Evolutionary conservation across 1,140 invertebrate species (phyloP).

Genomic region (Sarcophaga bullata): DNA sequence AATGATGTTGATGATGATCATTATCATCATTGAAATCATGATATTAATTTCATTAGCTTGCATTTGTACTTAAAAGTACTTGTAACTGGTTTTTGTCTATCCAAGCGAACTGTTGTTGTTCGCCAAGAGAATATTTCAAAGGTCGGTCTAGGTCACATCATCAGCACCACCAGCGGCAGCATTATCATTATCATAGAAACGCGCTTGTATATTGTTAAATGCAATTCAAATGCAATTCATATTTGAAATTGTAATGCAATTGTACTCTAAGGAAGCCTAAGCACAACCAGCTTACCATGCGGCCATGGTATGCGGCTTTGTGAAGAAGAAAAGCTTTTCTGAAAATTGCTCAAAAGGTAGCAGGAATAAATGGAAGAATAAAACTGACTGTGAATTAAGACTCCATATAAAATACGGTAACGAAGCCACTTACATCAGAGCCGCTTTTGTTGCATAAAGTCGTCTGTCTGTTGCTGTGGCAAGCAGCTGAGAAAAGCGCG

Average conservation of each 20-base stretch:
- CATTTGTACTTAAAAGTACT: neutral
- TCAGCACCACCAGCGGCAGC: neutral
- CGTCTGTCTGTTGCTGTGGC: neutral
- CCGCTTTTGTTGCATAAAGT: neutral
- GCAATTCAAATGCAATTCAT: slow-evolving; percentile 30
- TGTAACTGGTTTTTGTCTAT: neutral
- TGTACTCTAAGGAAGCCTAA: neutral
- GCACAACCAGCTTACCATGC: no score
- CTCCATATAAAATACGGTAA: neutral
- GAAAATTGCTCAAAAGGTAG: no score
- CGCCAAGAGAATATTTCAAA: neutral
- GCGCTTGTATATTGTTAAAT: slow-evolving; percentile 28
- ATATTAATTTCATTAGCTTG: neutral
- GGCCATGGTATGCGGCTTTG: no score
- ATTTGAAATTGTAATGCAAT: slow-evolving; percentile 30
- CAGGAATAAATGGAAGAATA: no score
- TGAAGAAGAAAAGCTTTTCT: no score
- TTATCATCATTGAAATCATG: neutral
- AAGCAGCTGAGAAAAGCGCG: slow-evolving; percentile 16
- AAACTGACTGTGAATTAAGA: no score
- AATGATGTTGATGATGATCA: neutral
- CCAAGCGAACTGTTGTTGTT: neutral
- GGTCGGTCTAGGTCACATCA: slow-evolving; percentile 33
- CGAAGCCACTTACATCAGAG: neutral
- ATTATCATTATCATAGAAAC: neutral